Base-by-base conservation (phyloP, 1,140 invertebrate genomes). In the Cyphomyrmex costatus region DNA sequence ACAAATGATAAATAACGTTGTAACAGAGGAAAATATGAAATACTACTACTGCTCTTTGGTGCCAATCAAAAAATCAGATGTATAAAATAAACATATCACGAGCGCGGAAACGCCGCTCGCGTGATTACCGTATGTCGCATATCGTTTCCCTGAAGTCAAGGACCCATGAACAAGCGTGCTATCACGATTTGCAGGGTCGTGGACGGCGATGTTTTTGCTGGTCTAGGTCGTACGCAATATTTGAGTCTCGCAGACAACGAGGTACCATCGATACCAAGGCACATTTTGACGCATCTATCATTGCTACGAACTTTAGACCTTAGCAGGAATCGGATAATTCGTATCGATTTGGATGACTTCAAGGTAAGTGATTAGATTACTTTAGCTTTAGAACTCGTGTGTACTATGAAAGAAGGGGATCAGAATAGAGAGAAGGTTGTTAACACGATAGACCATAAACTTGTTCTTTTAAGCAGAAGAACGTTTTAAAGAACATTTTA, bases 171-270 rank as follows among this genome's bases (percentile, higher is more conserved):
- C 51, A 19, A 70, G 30, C 42, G 2, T 46, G 56, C 36, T 16
- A 51, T 58, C 5, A n/a, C n/a, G 33, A 91, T 92, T 91, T 91
- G 53, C 94, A 97, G 97, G 92, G 95, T 96, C 89, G 92, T 98
- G 58, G 96, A 97, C 82, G 96, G 97, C 78, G 96, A 96, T 82
- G 96, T 97, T 70, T 98, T 98, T 92, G 95, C 96, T 49, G 97
- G 97, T 70, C 94, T 98, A 92, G 96, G 96, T 82, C 95, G 96
- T 89, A 96, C 97, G 71, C 96, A 96, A 86, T 97, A 96, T 94
- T 95, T 98, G 86, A 97, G 97, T 89, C 94, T 98, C 74, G 96
- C 97, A 1, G 97, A 98, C 93, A 98, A 98, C 92, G 95, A 96
- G 65, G 94, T 98, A 27, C 95, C 96, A 7, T 95, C 96, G 85